phyloP scores from a whole-genome alignment of 2,113 vertebrate genomes.

The Perognathus longimembris region DNA sequence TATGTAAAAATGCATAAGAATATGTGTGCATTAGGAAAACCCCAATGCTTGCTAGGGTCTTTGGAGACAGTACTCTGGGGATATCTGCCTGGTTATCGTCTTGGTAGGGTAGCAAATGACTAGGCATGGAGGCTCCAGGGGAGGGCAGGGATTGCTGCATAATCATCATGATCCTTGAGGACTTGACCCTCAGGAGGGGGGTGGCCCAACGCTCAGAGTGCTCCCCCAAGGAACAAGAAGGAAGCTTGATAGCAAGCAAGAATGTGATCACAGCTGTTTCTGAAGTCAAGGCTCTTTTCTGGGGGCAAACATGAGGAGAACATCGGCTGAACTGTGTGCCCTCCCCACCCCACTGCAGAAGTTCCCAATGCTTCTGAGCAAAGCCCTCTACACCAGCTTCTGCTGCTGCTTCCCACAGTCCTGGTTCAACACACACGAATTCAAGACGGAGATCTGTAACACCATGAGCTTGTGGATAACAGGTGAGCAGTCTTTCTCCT shows the following conservation, averaged over 20 bases:
- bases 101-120: neutral
- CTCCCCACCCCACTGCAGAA: neutral
- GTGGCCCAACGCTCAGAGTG: too few species aligned
- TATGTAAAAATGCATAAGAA: neutral
- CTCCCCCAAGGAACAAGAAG: neutral
- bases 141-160: too few species aligned
- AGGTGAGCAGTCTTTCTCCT: slow-evolving; percentile 69
- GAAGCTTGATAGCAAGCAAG: neutral
- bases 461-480: slow-evolving; percentile 81
- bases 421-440: slow-evolving; percentile 79
- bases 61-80: neutral
- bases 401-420: slow-evolving; percentile 84
- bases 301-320: neutral
- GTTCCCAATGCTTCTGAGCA: slow-evolving; percentile 80
- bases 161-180: too few species aligned
- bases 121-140: too few species aligned
- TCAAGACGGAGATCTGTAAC: slow-evolving; percentile 82
- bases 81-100: neutral
- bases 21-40: neutral
- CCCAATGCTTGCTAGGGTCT: neutral
- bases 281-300: neutral
- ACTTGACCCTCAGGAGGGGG: too few species aligned
- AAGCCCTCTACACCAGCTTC: slow-evolving; percentile 83
- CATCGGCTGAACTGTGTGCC: slow-evolving; percentile 25
- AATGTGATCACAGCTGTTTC: neutral